phyloP scores from a whole-genome alignment of 2,888 invertebrate species.

The Lycia hirtaria region DNA sequence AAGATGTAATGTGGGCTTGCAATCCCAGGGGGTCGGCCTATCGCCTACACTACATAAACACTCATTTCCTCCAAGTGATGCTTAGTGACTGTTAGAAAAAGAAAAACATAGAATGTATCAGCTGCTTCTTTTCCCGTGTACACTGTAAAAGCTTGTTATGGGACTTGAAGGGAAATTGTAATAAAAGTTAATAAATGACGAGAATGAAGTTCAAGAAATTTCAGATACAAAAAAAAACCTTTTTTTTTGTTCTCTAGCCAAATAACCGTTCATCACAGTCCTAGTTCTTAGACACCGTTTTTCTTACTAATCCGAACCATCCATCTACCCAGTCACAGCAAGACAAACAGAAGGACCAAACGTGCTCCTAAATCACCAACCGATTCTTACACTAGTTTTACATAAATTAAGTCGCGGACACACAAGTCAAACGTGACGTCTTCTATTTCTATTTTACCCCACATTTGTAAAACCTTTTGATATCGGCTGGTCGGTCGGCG shows the following conservation, averaged over 20 bases:
- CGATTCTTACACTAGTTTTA: constrained; percentile 32
- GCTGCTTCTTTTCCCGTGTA: too few relatives aligned
- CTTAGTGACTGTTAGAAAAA: too few relatives aligned
- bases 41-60: too few relatives aligned
- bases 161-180: too few relatives aligned
- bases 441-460: constrained; percentile 56
- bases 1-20: too few relatives aligned
- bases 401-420: constrained; percentile 38
- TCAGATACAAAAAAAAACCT: neutral
- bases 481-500: constrained; percentile 47
- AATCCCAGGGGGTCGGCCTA: too few relatives aligned
- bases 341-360: constrained; percentile 20
- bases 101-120: too few relatives aligned
- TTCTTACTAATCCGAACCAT: constrained; percentile 4
- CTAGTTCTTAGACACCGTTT: neutral
- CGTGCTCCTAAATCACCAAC: constrained; percentile 28
- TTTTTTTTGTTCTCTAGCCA: neutral
- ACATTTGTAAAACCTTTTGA: constrained; percentile 58
- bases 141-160: too few relatives aligned
- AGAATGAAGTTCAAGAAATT: neutral
- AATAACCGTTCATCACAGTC: neutral
- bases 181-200: too few relatives aligned
- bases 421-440: constrained; percentile 46
- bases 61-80: too few relatives aligned
- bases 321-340: constrained; percentile 11